Base-by-base conservation (phyloP, 2,113 vertebrate species). In the Camelus bactrianus region DNA sequence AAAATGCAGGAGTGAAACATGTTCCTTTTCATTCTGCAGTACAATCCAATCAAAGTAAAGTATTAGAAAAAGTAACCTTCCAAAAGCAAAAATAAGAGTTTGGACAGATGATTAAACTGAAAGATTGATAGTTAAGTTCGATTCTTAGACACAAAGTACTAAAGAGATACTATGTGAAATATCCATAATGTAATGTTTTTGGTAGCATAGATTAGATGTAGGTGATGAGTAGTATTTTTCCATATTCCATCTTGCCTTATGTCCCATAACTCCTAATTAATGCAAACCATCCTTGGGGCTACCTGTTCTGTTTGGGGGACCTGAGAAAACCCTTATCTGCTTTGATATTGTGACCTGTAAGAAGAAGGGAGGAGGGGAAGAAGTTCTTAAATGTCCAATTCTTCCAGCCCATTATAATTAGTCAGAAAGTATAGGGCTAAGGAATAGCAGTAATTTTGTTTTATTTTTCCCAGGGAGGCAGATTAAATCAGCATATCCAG, bases 21-120 rank as follows among this genome's bases (percentile, higher is more conserved):
- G 10, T 97, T 98, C 72, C 60, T 87, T 93, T 85, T 73, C 32
- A 94, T 89, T 97, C 60, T 48, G 32, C 12, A 90, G 84, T 93
- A 96, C 94, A 54, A 96, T 92, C 96, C 92, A 98, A 96, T 76
- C 69, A 46, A 97, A 95, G 95, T 77, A 81, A 96, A 97, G 94
- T 77, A 42, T n/a, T 93, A 98, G 93, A 73, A 96, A 98, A 98
- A 98, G 89, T 97, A 97, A 98, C 96, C 93, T 93, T 95, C 26
- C 46, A 89, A 62, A 85, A 73, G 32, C 11, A 89, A 89, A 92
- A 90, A 42, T 79, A 54, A 54, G 77, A 56, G n/a, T 26, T 89
- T 76, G 26, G 65, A 85, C 6, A 69, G 81, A 65, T 90, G 38
- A 42, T 67, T 52, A 67, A 79, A 75, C 13, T 89, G 48, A 77